phyloP scores from a whole-genome alignment of 2,797 vertebrate species.

The Fistularia tabacaria region DNA sequence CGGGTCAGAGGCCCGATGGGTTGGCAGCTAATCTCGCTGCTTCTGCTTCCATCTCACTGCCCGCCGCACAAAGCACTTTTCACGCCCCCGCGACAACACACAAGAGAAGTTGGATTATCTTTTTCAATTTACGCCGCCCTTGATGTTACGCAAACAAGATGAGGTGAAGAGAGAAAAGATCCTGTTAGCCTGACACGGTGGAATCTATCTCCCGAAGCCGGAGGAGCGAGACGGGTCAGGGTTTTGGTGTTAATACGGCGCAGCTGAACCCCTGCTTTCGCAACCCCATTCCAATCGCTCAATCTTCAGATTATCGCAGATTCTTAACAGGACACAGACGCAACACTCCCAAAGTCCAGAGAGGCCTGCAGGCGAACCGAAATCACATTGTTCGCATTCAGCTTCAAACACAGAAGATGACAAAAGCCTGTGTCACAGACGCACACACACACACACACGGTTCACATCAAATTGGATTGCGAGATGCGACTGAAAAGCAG shows the following conservation, averaged over 20 bases:
- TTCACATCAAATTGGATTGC: slow-evolving; percentile 32
- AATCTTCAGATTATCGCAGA: slow-evolving; percentile 61
- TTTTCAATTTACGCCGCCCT: slow-evolving; percentile 28
- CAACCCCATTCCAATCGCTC: slow-evolving; percentile 53
- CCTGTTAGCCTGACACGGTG: slow-evolving; percentile 23
- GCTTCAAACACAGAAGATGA: slow-evolving; percentile 56
- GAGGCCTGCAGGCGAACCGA: slow-evolving; percentile 39
- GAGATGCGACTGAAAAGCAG: too few species aligned
- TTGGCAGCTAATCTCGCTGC: not conserved
- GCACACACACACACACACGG: slow-evolving; percentile 39
- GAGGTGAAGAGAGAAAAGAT: slow-evolving; percentile 15
- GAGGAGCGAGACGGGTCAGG: slow-evolving; percentile 27
- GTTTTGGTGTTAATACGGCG: slow-evolving; percentile 49
- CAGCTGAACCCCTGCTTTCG: slow-evolving; percentile 63
- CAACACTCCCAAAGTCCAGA: slow-evolving; percentile 36
- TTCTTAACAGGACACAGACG: slow-evolving; percentile 69
- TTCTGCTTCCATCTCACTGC: slow-evolving; percentile 27
- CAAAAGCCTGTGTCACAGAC: slow-evolving; percentile 50
- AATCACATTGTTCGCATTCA: slow-evolving; percentile 56
- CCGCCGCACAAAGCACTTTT: too few species aligned
- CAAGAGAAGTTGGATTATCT: slow-evolving; percentile 36
- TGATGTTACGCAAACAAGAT: slow-evolving; percentile 54
- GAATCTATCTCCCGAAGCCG: slow-evolving; percentile 22
- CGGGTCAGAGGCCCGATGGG: too few species aligned
- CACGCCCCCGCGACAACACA: too few species aligned